These are phyloP conservation scores for Rhingia campestris DNA, from an alignment of 2,888 invertebrate species.

Conservation along the genomic window DNA sequence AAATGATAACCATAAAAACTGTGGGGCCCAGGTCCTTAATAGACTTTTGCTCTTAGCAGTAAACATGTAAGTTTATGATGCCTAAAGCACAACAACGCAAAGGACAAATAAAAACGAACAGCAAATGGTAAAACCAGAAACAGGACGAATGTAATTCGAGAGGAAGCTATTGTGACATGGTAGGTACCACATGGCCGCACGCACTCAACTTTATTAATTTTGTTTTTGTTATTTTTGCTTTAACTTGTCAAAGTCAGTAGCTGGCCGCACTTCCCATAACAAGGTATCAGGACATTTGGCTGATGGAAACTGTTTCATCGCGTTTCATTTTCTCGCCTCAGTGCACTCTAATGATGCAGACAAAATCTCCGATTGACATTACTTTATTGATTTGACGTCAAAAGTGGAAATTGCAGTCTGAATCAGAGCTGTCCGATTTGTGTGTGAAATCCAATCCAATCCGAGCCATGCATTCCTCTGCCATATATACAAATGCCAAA, in stretches of 20 bases:
- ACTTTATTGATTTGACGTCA: conserved; percentile 48
- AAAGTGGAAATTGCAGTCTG: conserved; percentile 46
- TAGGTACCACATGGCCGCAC: conserved; percentile 48
- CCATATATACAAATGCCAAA: conserved; percentile 56
- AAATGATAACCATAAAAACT: conserved; percentile 64
- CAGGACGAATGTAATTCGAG: conserved; percentile 53
- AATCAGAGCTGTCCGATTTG: conserved; percentile 29
- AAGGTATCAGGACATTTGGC: conserved; percentile 25
- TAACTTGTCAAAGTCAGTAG: conserved; percentile 3
- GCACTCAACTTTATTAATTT: conserved; percentile 68
- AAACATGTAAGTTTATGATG: conserved; percentile 61
- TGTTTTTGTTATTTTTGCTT: too few species aligned
- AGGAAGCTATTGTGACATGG: conserved; percentile 12
- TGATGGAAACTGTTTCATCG: conserved; percentile 33
- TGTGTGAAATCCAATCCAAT: conserved; percentile 56
- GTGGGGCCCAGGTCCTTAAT: conserved; percentile 61
- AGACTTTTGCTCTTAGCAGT: conserved; percentile 65
- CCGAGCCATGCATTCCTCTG: conserved; percentile 41
- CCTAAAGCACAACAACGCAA: conserved; percentile 52
- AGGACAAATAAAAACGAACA: conserved; percentile 36
- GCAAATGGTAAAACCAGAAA: conserved; percentile 35
- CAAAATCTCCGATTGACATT: conserved; percentile 55
- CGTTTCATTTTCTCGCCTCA: conserved; percentile 35
- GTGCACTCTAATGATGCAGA: conserved; percentile 57
- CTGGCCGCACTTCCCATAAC: not conserved